Evolutionary conservation across 1,140 invertebrate genomes (phyloP).

Genomic region (Lucilia sericata): DNA sequence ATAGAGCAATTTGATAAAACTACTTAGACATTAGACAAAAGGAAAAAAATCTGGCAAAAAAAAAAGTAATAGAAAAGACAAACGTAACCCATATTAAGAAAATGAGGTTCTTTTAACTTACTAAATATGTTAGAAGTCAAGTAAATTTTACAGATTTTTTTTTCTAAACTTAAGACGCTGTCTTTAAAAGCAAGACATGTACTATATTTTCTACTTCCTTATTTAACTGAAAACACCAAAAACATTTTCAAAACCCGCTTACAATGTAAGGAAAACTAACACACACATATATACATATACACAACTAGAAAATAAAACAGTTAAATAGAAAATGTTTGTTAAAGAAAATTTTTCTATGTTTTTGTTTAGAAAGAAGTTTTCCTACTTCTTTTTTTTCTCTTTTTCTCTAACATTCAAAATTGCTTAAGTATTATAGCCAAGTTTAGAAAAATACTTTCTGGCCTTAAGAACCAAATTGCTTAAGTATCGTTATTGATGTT

Average conservation of each 20-base stretch:
- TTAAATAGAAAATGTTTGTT: neutral
- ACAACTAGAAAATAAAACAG: too few relatives aligned
- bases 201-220: conserved; percentile 8
- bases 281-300: too few relatives aligned
- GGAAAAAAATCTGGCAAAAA: neutral
- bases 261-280: neutral
- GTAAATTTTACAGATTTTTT: conserved; percentile 24
- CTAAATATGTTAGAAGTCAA: neutral
- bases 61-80: neutral
- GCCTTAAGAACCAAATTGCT: neutral
- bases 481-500: neutral
- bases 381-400: neutral
- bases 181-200: too few relatives aligned
- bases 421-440: neutral
- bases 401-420: neutral
- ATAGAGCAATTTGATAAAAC: conserved; percentile 18
- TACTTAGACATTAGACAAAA: neutral
- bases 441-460: too few relatives aligned
- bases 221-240: conserved; percentile 22
- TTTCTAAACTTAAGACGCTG: neutral
- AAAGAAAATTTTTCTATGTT: neutral
- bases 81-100: conserved; percentile 24
- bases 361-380: neutral
- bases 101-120: neutral
- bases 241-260: neutral